phyloP scores from a whole-genome alignment of 2,888 invertebrate species.

The Caenorhabditis sp. region DNA sequence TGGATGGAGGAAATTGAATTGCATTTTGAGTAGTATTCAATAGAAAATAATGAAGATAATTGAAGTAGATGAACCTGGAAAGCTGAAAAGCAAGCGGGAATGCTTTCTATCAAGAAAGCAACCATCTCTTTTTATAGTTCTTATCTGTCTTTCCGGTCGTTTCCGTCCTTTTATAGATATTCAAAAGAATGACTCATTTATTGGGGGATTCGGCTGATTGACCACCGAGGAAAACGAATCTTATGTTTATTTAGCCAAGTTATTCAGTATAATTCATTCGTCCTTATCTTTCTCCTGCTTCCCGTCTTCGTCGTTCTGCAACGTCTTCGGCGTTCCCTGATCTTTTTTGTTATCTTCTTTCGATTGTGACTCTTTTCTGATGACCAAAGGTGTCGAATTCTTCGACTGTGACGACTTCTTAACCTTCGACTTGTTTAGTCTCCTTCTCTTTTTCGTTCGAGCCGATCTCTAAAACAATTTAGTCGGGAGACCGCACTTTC shows the following conservation, averaged over 20 bases:
- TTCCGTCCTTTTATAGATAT: not conserved
- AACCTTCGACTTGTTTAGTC: too few species aligned
- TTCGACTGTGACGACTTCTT: not conserved
- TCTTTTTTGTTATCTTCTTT: not conserved
- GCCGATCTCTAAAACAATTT: too few species aligned
- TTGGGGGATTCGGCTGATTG: conserved; percentile 15
- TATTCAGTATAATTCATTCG: too few species aligned
- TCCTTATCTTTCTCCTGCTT: not conserved
- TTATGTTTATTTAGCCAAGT: too few species aligned
- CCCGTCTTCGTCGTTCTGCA: not conserved
- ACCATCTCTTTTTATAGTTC: conserved; percentile 47
- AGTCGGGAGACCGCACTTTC: too few species aligned
- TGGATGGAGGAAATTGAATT: too few species aligned
- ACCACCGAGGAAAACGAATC: too few species aligned
- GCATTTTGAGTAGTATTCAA: too few species aligned
- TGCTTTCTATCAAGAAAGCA: too few species aligned
- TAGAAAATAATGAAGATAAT: too few species aligned
- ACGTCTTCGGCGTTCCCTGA: not conserved
- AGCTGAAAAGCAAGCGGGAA: too few species aligned
- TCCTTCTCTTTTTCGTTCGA: not conserved
- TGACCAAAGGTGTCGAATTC: not conserved
- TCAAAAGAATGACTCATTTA: conserved; percentile 28
- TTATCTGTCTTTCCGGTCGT: conserved; percentile 44
- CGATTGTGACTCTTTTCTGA: not conserved
- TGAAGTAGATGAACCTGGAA: too few species aligned